These are phyloP conservation scores for Artibeus jamaicensis DNA, from an alignment of 2,797 vertebrate species.

Conservation along the genomic window DNA sequence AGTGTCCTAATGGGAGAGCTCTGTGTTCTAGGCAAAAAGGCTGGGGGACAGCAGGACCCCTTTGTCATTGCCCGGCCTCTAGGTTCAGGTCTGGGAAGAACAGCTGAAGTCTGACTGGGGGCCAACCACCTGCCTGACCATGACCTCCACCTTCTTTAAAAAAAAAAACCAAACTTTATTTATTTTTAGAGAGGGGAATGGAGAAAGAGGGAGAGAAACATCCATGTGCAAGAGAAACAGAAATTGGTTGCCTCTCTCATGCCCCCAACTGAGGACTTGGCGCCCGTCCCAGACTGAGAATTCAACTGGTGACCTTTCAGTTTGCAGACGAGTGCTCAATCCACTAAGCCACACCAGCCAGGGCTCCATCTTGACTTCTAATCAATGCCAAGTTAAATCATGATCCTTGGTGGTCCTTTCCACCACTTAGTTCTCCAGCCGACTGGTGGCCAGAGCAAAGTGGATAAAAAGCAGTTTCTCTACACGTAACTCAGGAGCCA, in stretches of 20 bases:
- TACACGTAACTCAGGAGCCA: neutral
- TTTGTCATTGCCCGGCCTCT: neutral
- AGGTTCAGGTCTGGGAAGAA: neutral
- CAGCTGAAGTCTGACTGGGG: neutral
- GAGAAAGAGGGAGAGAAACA: no score
- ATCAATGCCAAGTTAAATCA: neutral
- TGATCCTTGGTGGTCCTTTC: neutral
- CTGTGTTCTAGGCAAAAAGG: neutral
- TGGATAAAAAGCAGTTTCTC: neutral
- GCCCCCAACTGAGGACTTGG: no score
- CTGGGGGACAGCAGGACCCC: neutral
- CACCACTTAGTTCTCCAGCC: neutral
- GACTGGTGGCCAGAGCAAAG: neutral
- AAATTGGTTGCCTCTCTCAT: no score
- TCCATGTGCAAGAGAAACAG: no score
- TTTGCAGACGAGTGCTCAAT: no score
- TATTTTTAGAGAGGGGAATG: no score
- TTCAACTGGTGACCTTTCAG: no score
- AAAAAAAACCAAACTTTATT: no score
- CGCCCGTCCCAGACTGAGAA: no score
- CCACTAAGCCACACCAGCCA: no score
- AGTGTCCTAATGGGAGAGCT: neutral
- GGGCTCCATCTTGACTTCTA: neutral
- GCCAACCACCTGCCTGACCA: neutral
- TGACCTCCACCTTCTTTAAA: no score